Conservation (phyloP, 2,113 vertebrate genomes). For the Dasyprocta punctata region DNA sequence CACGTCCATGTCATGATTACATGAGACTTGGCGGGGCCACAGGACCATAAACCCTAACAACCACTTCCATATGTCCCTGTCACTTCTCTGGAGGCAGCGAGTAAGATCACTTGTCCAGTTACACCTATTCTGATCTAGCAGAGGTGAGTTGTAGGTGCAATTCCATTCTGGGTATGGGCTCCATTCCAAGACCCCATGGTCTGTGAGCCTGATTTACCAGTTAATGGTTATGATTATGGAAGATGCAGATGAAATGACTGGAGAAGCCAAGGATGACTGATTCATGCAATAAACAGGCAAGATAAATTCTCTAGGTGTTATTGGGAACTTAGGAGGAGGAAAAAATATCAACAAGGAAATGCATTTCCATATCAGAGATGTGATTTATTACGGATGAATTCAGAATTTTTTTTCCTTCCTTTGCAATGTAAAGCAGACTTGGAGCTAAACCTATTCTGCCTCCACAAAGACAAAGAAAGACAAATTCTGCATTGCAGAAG, state of each 20-base stretch:
- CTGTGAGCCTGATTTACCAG: background rate
- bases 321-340: constrained; percentile 7
- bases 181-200: background rate
- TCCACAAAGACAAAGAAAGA: constrained; percentile 62
- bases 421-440: background rate
- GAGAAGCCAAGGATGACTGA: background rate
- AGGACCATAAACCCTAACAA: too few species aligned
- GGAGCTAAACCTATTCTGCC: background rate
- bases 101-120: background rate
- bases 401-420: background rate
- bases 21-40: too few species aligned
- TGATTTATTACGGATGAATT: background rate
- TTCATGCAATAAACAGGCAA: background rate
- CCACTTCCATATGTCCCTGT: background rate
- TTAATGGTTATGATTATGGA: background rate
- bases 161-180: background rate
- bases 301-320: background rate
- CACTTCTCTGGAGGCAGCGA: background rate
- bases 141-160: background rate
- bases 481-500: background rate
- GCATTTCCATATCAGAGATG: constrained; percentile 11
- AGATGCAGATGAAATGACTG: background rate
- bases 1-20: too few species aligned
- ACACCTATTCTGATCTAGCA: background rate
- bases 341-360: constrained; percentile 17